Evolutionary conservation across 2,888 invertebrate genomes (phyloP), one percentile per base, ranked within the genome.

Genomic region (Caenorhabditis sinica): DNA sequence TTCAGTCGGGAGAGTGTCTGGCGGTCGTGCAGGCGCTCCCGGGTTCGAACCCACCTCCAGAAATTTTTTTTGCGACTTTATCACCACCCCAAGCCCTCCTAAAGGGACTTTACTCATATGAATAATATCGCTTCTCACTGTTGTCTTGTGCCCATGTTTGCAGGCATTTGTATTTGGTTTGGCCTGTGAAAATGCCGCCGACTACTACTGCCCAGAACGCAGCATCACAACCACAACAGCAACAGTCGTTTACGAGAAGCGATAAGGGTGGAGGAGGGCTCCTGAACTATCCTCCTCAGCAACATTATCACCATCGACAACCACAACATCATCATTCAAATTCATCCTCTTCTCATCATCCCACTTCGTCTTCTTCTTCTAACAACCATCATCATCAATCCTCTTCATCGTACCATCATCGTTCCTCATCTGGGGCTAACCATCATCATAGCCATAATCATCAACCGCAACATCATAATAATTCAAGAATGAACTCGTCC

Each of bases 401-500:
- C n/a, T 20, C 20, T 33, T 20, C 68, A n/a, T n/a, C n/a, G n/a
- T n/a, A 56, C 30, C 33, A 68, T 2, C 30, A 60, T 33, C 60
- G 28, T 5, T 58, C 20, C 68, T 40, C 40, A 40, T 40, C 40
- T 6, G 40, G 40, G 11, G 40, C 40, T 6, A 63, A 63, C 30
- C 49, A 23, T n/a, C 49, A 23, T 33, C 30, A 28, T 49, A 28
- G 23, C 23, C 63, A 30, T 58, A 60, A 15, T 15, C 15, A 5
- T 4, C 20, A 0, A 43, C 5, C 33, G 25, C 66, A 68, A 30
- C 60, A 75, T 45, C 13, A 17, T 20, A 25, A 49, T 72, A 43
- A 71, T 79, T 79, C 79, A 79, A 79, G 79, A 71, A 79, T 79
- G 79, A 79, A 79, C 72, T 25, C 79, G 25, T 79, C 79, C 11